A percentile compares a stretch with the other conserved stretches of the same genome.
phyloP scores from a whole-genome alignment of 2,888 invertebrate species.

The Aplocera efformata region DNA sequence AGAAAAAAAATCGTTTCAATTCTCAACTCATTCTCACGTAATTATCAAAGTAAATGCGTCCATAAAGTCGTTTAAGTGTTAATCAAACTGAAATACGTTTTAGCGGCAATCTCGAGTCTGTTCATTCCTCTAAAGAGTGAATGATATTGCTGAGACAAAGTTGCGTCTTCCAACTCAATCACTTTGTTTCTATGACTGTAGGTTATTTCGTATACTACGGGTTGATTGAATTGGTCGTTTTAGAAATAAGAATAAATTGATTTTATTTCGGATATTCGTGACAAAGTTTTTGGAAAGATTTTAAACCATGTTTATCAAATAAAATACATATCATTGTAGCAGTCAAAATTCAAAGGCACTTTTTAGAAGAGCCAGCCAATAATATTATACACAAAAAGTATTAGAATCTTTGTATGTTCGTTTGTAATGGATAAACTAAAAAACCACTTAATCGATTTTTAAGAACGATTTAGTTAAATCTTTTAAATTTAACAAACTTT shows the following conservation, averaged over 20 bases:
- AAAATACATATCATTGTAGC: too few relatives aligned
- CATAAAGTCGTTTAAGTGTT: conserved; percentile 38
- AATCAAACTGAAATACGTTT: conserved; percentile 52
- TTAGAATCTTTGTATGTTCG: too few relatives aligned
- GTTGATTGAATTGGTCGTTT: conserved; percentile 26
- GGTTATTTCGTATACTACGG: conserved; percentile 29
- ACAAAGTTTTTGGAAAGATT: neutral
- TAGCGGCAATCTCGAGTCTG: conserved; percentile 30
- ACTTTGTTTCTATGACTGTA: conserved; percentile 53
- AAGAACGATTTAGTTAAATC: too few relatives aligned
- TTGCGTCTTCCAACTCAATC: conserved; percentile 63
- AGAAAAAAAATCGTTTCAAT: neutral
- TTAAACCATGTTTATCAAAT: too few relatives aligned
- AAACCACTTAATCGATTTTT: too few relatives aligned
- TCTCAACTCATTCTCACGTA: conserved; percentile 13
- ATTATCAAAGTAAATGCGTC: conserved; percentile 15
- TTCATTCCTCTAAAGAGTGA: conserved; percentile 34
- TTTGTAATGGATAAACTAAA: too few relatives aligned
- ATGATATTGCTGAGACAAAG: conserved; percentile 52
- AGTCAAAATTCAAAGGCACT: too few relatives aligned
- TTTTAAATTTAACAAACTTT: too few relatives aligned
- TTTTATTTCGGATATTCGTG: too few relatives aligned
- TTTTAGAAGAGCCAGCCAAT: too few relatives aligned
- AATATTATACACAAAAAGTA: too few relatives aligned
- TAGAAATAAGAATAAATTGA: neutral